Evolutionary conservation across 2,113 vertebrate species (phyloP), one percentile per base, ranked within the genome.

Genomic region (Macaca nemestrina): DNA sequence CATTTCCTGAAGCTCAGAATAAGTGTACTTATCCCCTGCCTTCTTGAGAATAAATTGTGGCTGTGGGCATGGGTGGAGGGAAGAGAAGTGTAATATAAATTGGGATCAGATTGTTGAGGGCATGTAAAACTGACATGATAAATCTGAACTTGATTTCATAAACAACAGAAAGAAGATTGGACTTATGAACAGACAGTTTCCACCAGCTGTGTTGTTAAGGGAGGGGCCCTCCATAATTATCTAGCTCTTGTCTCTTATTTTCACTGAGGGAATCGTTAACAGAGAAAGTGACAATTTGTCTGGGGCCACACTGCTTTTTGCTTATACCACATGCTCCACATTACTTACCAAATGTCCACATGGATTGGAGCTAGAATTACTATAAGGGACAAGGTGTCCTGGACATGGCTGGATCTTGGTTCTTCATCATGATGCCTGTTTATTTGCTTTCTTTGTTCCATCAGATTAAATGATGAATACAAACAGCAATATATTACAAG

Each of bases 41-140:
- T 82, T 52, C 43, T 82, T 52, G 16, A 82, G 55, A 73, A 82
- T 35, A 13, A 22, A 17, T 32, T 13, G 32, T 48, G 43, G 1
- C 0, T 25, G 23, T 35, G 6, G 16, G 38, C 52, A 5, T 20
- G 32, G 6, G 1, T 4, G 6, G 76, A 27, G 5, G 25, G 3
- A 23, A 35, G 27, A 22, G 30, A 75, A 64, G 22, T 3, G 35
- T 17, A 57, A 5, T 45, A 2, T 67, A 90, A 57, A n/a, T 1
- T 76, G 55, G n/a, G 16, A 5, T 67, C 35, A 48, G 32, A 40
- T 32, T 80, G 18, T 57, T 50, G 35, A 61, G 2, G 18, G 23
- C 6, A 5, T 72, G 3, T 18, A 64, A 75, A 64, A 10, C 35
- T 20, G 27, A 25, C 17, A 25, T 57, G 5, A 84, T 48, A 57